Conservation (phyloP, 2,113 vertebrate genomes). For the Peromyscus californicus region DNA sequence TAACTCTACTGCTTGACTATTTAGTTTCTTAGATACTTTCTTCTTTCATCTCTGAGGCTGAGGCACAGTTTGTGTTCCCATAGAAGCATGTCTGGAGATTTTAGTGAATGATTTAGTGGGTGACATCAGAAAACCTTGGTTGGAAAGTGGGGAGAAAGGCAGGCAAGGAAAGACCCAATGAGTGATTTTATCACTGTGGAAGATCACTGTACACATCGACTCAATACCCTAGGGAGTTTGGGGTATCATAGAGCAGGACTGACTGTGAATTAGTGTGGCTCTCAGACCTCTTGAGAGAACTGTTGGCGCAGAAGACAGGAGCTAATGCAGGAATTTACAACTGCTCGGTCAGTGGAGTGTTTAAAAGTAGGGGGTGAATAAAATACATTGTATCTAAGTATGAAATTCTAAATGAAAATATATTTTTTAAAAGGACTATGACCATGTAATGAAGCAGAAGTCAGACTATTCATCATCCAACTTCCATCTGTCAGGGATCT, state of each 20-base stretch:
- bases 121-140: not conserved
- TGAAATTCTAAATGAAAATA: not conserved
- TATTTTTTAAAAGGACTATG: not conserved
- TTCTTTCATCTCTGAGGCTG: not conserved
- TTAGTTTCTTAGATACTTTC: not conserved
- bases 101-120: not conserved
- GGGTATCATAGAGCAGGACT: not conserved
- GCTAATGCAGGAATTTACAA: not conserved
- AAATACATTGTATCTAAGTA: not conserved
- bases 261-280: not conserved
- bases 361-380: not conserved
- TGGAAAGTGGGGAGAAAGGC: not conserved
- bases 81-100: not conserved
- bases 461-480: not conserved
- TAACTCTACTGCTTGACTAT: not conserved
- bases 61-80: not conserved
- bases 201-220: not conserved
- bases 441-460: not conserved
- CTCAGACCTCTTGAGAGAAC: not conserved
- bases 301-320: not conserved
- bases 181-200: not conserved
- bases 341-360: not conserved
- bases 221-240: not conserved
- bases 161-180: not conserved
- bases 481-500: not conserved